Percentiles rank a stretch among this genome's conserved stretches.
Evolutionary conservation across 2,113 vertebrate genomes (phyloP).

Genomic region (Menura novaehollandiae): DNA sequence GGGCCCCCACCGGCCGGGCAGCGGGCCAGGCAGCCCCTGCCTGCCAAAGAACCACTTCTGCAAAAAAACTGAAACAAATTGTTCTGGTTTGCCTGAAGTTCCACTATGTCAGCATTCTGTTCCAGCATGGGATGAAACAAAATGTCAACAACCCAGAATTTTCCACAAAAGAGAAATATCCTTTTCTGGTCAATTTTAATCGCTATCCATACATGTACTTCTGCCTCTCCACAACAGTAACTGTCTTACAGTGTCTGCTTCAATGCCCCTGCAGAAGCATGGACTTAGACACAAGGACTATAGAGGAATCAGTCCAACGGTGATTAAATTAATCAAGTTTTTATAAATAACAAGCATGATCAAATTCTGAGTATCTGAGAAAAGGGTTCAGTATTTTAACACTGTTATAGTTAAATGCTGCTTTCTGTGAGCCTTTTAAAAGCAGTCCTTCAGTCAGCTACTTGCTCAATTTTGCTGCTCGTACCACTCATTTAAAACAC

Average conservation of each 20-base stretch:
- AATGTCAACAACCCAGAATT: neutral
- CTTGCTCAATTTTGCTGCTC: neutral
- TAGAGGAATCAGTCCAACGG: neutral
- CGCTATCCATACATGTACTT: neutral
- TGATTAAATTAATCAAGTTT: neutral
- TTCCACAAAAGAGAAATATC: neutral
- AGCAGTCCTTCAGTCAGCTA: neutral
- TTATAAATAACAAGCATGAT: neutral
- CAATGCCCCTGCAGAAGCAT: neutral
- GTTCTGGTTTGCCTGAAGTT: neutral
- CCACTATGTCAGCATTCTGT: neutral
- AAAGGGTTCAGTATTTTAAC: neutral
- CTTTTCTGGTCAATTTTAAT: neutral
- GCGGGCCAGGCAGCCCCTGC: fast-evolving
- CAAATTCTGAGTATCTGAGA: neutral
- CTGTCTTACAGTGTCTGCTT: neutral
- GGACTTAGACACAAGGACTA: neutral
- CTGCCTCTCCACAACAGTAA: neutral
- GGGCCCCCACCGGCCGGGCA: neutral
- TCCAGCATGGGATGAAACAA: neutral
- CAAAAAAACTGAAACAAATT: neutral
- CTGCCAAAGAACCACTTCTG: neutral
- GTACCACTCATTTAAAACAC: neutral
- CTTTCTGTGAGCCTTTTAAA: neutral
- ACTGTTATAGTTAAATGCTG: neutral